Evolutionary conservation across 1,140 invertebrate genomes (phyloP).

Genomic region (Zophobas morio): DNA sequence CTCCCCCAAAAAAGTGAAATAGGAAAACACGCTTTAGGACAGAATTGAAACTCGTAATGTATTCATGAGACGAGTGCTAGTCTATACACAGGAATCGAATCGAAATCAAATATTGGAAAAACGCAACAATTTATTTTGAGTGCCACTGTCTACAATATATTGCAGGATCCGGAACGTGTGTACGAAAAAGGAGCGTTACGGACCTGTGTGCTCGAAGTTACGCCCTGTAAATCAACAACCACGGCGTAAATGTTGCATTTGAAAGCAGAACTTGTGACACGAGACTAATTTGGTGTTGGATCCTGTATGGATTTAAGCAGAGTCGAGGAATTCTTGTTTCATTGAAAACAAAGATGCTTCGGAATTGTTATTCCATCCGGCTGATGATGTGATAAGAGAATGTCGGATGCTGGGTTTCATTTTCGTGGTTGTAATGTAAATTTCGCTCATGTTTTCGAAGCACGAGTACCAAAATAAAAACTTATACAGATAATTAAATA

Average conservation of each 20-base stretch:
- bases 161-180: neutral
- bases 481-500: no score
- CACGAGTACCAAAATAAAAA: no score
- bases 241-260: conserved; percentile 3
- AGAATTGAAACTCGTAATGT: conserved; percentile 44
- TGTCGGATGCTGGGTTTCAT: no score
- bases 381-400: no score
- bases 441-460: no score
- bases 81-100: conserved; percentile 31
- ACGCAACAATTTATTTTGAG: conserved; percentile 49
- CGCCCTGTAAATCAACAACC: neutral
- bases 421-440: no score
- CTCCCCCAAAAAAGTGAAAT: conserved; percentile 12
- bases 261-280: conserved; percentile 2
- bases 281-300: neutral
- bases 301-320: neutral
- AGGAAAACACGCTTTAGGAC: conserved; percentile 31
- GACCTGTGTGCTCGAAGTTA: neutral
- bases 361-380: no score
- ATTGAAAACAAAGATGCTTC: neutral
- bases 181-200: neutral
- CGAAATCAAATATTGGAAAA: conserved; percentile 50
- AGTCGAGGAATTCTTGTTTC: neutral
- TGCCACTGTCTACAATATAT: conserved; percentile 27
- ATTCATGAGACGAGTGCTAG: conserved; percentile 37